These are phyloP conservation scores for Malthinus seriepunctatus DNA, from an alignment of 2,888 invertebrate genomes.

Conservation along the genomic window DNA sequence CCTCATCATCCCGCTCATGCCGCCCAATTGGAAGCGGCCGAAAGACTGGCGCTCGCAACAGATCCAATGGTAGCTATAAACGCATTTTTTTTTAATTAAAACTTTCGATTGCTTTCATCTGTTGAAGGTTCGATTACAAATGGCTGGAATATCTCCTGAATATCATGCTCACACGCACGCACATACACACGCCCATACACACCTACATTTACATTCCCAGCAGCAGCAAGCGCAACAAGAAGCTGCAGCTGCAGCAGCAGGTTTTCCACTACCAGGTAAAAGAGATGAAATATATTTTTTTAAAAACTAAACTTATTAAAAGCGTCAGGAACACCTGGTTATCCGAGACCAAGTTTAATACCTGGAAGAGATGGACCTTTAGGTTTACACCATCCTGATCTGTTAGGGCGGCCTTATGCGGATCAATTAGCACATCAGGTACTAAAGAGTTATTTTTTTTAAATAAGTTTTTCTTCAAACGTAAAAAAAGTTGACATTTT, in stretches of 20 bases:
- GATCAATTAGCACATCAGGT: constrained; percentile 75
- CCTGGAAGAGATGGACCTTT: constrained; percentile 64
- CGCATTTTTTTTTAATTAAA: background rate
- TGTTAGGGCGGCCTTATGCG: constrained; percentile 79
- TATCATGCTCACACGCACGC: constrained; percentile 93
- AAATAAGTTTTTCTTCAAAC: too few relatives aligned
- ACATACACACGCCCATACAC: constrained; percentile 89
- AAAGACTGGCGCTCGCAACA: constrained; percentile 80
- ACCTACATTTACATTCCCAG: constrained; percentile 81
- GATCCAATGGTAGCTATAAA: constrained; percentile 79
- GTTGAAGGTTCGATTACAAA: constrained; percentile 73
- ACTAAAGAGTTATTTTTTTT: background rate
- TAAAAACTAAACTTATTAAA: constrained; percentile 9
- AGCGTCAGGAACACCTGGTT: constrained; percentile 61
- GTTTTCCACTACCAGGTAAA: constrained; percentile 63
- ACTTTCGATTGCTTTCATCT: constrained; percentile 4
- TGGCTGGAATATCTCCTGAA: constrained; percentile 88
- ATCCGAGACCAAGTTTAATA: constrained; percentile 64
- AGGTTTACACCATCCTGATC: constrained; percentile 74
- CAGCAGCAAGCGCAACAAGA: constrained; percentile 81
- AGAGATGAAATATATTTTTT: background rate
- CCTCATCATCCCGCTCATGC: constrained; percentile 52
- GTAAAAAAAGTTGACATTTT: too few relatives aligned
- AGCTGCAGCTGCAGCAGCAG: constrained; percentile 55
- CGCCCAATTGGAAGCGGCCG: constrained; percentile 74